Evolutionary conservation across 1,140 invertebrate genomes (phyloP).

Genomic region (Holotrichia oblita): DNA sequence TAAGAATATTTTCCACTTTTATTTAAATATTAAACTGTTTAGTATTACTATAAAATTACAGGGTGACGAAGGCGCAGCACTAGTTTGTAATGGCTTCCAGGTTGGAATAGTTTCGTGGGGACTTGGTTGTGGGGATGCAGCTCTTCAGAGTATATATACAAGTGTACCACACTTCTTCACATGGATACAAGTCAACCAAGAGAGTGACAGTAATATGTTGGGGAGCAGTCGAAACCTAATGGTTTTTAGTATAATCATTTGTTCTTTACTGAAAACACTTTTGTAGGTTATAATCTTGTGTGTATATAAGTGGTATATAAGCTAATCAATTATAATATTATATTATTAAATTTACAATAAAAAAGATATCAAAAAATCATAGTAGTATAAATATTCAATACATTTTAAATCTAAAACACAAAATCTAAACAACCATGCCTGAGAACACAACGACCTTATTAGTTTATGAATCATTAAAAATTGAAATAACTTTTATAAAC

Average conservation of each 20-base stretch:
- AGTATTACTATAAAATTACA: neutral
- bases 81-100: neutral
- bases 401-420: no score
- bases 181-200: slow-evolving; percentile 19
- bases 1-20: neutral
- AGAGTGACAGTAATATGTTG: neutral
- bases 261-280: neutral
- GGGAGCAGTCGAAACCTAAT: neutral
- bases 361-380: no score
- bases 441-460: no score
- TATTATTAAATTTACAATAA: no score
- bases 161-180: neutral
- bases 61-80: neutral
- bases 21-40: neutral
- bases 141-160: neutral
- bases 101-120: neutral
- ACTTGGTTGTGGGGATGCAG: neutral
- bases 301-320: no score
- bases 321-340: no score
- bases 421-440: no score
- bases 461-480: no score
- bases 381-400: no score
- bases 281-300: neutral
- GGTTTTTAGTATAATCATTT: neutral
- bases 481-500: no score